phyloP scores from a whole-genome alignment of 2,113 vertebrate genomes.

The Neolamprologus fasciatus region DNA sequence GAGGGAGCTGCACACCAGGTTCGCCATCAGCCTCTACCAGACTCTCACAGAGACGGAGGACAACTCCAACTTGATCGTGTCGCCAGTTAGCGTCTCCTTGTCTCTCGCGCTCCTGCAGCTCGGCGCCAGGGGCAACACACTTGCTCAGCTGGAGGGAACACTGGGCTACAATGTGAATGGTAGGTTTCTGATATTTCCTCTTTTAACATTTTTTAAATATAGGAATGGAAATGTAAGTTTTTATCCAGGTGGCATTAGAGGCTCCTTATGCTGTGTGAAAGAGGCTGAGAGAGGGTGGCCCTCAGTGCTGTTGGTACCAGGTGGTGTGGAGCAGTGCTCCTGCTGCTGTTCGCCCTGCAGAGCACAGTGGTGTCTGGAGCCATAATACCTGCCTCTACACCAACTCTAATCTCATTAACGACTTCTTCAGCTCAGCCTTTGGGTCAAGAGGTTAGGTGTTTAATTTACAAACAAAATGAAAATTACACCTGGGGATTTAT shows the following conservation, averaged over 20 bases:
- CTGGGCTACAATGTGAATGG: constrained; percentile 80
- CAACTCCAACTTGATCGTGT: constrained; percentile 77
- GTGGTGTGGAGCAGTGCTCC: constrained; percentile 45
- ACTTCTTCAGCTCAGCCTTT: constrained; percentile 28
- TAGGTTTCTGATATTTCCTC: constrained; percentile 38
- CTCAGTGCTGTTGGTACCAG: constrained; percentile 56
- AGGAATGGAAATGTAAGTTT: background rate
- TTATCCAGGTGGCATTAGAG: background rate
- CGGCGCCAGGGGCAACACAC: constrained; percentile 78
- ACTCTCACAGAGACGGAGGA: constrained; percentile 56
- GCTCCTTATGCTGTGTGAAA: background rate
- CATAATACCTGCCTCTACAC: constrained; percentile 59
- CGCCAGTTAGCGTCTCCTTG: constrained; percentile 73
- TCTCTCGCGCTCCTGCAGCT: constrained; percentile 83
- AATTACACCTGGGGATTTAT: background rate
- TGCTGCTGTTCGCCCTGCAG: constrained; percentile 22
- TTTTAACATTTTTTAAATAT: background rate
- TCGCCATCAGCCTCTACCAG: constrained; percentile 76
- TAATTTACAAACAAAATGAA: constrained; percentile 9
- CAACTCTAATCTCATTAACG: constrained; percentile 65
- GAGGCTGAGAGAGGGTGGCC: background rate
- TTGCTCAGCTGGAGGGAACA: constrained; percentile 70
- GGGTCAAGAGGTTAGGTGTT: constrained; percentile 36
- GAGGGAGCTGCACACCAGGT: constrained; percentile 70
- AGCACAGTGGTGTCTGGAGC: constrained; percentile 63